Evolutionary conservation across 2,113 vertebrate species (phyloP), one percentile per base, ranked within the genome.

Genomic region (Pteropus alecto): DNA sequence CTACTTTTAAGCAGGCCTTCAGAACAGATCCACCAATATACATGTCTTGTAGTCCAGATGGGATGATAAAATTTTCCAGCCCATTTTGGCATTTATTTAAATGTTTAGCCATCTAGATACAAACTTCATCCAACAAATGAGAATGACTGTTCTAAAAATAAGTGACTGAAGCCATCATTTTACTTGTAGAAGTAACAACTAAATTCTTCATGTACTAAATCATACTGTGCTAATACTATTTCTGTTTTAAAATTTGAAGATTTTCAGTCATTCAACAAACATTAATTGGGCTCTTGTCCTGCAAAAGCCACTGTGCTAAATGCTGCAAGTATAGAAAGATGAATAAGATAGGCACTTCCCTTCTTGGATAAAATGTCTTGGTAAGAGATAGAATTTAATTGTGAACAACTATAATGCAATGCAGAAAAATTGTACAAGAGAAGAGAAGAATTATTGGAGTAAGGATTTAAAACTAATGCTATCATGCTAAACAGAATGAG

Each of bases 31-130:
- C 90, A 96, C 90, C 94, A 93, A 95, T 96, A 68, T 33, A 95
- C 28, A 22, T 93, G 89, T 93, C 95, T 92, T 94, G 54, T 33
- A 85, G 63, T 92, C 84, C 96, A 97, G 96, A 97, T 97, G 92
- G 63, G 85, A 96, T 85, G 88, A 90, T 92, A 76, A 87, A 87
- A 93, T 94, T 98, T 84, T n/a, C 71, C 67, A 90, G 28, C 35
- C 87, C 63, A 90, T 96, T 60, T 58, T 92, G 76, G 51, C 70
- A 87, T 95, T 97, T 87, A 94, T 92, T 94, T 95, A 92, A 97
- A 95, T 95, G 78, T 97, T 78, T 97, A 68, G 68, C 58, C 95
- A 60, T 84, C 63, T 82, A 93, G 74, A 96, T 87, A 94, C 90
- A 97, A 94, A 96, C 56, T 92, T 73, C 58, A 76, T 96, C 87